Percentiles rank a stretch among this genome's conserved stretches.
Conservation (phyloP, 2,888 invertebrate species). For the Nebria brevicollis region DNA sequence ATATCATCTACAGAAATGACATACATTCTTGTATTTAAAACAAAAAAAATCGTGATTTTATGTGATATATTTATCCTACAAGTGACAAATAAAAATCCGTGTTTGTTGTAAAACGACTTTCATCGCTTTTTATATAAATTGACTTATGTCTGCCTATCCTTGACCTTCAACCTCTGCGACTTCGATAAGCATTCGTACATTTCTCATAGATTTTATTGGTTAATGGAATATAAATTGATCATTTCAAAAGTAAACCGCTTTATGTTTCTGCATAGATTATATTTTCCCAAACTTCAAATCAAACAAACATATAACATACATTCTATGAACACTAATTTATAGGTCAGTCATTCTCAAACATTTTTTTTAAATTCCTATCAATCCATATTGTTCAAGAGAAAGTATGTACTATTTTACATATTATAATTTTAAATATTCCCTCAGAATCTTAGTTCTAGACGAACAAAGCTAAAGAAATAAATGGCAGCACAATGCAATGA, state of each 20-base stretch:
- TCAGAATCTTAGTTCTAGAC: neutral
- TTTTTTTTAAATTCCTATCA: conserved; percentile 23
- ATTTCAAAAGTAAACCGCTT: conserved; percentile 19
- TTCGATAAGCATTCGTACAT: conserved; percentile 27
- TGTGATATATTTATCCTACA: neutral
- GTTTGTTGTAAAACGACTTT: conserved; percentile 11
- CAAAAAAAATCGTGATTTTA: neutral
- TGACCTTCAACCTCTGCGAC: conserved; percentile 34
- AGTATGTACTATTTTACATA: conserved; percentile 5
- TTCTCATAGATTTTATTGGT: conserved; percentile 34
- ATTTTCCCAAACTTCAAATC: conserved; percentile 10
- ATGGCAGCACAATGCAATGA: neutral
- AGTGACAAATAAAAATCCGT: conserved; percentile 1
- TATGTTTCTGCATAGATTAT: conserved; percentile 9
- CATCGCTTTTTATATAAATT: conserved; percentile 37
- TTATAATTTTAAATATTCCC: neutral
- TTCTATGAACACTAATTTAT: neutral
- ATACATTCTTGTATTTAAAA: neutral
- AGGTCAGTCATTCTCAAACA: conserved; percentile 4
- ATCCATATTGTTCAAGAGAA: conserved; percentile 36
- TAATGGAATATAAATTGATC: conserved; percentile 41
- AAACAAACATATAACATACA: neutral
- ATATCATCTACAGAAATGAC: neutral
- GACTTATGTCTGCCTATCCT: conserved; percentile 31
- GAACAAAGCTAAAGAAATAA: neutral